phyloP scores from a whole-genome alignment of 1,140 invertebrate species.

The Drosophila persimilis region DNA sequence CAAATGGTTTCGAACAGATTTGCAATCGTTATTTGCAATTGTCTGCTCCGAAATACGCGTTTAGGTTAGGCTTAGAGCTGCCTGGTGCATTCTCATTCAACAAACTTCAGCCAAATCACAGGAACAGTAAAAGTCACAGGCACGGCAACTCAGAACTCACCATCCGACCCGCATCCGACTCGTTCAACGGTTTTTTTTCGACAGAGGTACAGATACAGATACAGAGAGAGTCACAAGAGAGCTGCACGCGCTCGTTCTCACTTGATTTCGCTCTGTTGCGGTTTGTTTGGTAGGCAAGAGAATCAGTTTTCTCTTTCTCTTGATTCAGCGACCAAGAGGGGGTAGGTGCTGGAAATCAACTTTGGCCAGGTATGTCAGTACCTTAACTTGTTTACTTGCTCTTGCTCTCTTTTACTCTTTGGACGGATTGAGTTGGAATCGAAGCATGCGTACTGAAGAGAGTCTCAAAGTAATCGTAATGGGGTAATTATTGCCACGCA shows the following conservation, averaged over 20 bases:
- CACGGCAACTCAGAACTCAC: constrained; percentile 33
- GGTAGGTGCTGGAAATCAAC: too few species aligned
- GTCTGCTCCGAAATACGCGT: background rate
- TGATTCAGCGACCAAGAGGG: too few species aligned
- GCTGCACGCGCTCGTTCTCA: background rate
- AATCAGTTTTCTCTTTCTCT: too few species aligned
- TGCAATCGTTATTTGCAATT: background rate
- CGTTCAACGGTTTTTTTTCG: constrained; percentile 49
- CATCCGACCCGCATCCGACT: constrained; percentile 55
- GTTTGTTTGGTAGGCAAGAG: too few species aligned
- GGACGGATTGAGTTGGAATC: constrained; percentile 4
- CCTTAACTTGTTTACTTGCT: background rate
- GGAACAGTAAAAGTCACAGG: constrained; percentile 16
- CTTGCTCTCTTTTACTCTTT: background rate
- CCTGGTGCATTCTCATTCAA: constrained; percentile 17
- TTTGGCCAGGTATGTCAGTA: too few species aligned
- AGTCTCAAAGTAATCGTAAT: constrained; percentile 39
- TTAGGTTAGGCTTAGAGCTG: background rate
- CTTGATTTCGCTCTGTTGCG: background rate
- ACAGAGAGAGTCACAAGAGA: background rate
- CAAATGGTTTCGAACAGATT: too few species aligned
- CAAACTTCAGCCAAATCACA: constrained; percentile 4
- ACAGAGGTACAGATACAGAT: background rate
- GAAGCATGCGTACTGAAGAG: constrained; percentile 36
- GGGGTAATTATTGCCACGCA: constrained; percentile 73